Evolutionary conservation across 2,888 invertebrate genomes (phyloP), one percentile per base, ranked within the genome.

Genomic region (Archips crataeganus): DNA sequence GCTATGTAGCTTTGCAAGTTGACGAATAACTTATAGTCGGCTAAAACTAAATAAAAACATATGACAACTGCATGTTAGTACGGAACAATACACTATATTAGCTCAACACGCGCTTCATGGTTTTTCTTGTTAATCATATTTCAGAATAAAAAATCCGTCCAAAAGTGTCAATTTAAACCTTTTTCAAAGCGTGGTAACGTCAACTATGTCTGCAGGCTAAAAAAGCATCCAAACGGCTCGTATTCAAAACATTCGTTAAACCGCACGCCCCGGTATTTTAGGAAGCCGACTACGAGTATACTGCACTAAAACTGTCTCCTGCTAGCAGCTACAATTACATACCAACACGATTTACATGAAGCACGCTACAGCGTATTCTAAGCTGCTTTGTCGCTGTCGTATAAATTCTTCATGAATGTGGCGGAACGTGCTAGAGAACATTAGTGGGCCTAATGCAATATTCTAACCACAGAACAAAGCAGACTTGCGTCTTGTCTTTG

Each of bases 241-340:
- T 15, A 63, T 68, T 47, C 45, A 42, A 32, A 66, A 67, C 63
- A 68, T 54, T 67, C 59, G 67, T 68, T 54, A 54, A 67, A 66
- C 71, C 45, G 61, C 62, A 49, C 42, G 57, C 54, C 49, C 42
- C 42, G 66, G 72, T 59, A 68, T 73, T 68, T 59, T 47, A 68
- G 72, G 68, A 62, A 68, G 72, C 72, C 59, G 57, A 63, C 68
- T 73, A 59, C 59, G 57, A 63, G 63, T 73, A 59, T 63, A 63
- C 36, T 39, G 54, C 68, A 68, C 54, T 72, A 72, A 73, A 73
- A 63, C 67, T 73, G 68, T 68, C 72, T 71, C 70, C 47, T 68
- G 63, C 68, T 47, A 62, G 72, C 62, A 23, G 68, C 72, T 68
- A 68, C 68, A 73, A 73, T 73, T 73, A 73, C 72, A 63, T 63